phyloP scores from a whole-genome alignment of 2,888 invertebrate species.

The Ectropis crepuscularia region DNA sequence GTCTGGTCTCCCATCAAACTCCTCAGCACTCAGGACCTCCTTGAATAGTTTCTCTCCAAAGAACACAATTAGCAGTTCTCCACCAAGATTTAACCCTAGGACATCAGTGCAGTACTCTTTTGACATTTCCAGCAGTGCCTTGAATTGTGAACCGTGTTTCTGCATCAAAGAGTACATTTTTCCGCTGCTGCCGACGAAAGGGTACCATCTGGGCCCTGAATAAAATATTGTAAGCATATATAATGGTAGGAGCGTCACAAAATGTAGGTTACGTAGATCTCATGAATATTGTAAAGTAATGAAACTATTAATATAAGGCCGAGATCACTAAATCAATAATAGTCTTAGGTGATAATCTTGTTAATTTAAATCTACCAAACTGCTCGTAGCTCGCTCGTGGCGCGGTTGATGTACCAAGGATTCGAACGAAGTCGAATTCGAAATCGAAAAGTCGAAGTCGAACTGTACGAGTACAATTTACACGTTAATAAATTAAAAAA shows the following conservation, averaged over 20 bases:
- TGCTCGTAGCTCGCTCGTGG: too few relatives aligned
- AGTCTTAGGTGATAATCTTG: too few relatives aligned
- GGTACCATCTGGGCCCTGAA: conserved; percentile 36
- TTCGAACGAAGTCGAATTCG: too few relatives aligned
- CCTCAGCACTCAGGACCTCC: conserved; percentile 79
- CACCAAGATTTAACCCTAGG: conserved; percentile 84
- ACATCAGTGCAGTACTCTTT: conserved; percentile 78
- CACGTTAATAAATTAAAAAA: too few relatives aligned
- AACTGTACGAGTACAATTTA: too few relatives aligned
- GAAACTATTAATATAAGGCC: too few relatives aligned
- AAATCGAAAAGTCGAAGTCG: too few relatives aligned
- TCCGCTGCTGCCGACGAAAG: conserved; percentile 27
- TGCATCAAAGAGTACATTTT: conserved; percentile 22
- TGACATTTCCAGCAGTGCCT: conserved; percentile 80
- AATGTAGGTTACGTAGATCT: not conserved
- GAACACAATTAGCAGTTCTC: conserved; percentile 80
- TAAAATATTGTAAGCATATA: not conserved
- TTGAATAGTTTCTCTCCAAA: conserved; percentile 80
- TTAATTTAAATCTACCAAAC: too few relatives aligned
- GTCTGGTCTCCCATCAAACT: conserved; percentile 86
- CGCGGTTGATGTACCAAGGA: too few relatives aligned
- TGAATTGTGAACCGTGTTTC: conserved; percentile 60
- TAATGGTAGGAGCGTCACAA: not conserved
- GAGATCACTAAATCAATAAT: too few relatives aligned
- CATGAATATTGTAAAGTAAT: too few relatives aligned